Evolutionary conservation across 2,888 invertebrate species (phyloP).

Genomic region (Agriopis aurantiaria): DNA sequence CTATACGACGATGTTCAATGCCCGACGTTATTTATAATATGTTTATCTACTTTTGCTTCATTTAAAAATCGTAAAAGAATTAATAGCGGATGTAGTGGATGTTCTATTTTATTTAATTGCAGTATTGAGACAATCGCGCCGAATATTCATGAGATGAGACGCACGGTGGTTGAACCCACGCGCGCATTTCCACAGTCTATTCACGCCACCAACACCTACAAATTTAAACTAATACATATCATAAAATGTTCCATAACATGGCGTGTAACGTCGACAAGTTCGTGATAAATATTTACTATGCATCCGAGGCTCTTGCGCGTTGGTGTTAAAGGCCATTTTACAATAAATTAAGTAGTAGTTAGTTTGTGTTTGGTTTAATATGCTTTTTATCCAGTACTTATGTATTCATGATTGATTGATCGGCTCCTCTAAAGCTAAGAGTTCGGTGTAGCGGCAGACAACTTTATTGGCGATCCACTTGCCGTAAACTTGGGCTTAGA

Average conservation of each 20-base stretch:
- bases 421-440: constrained; percentile 51
- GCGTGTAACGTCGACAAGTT: constrained; percentile 25
- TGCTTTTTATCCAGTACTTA: constrained; percentile 39
- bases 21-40: constrained; percentile 19
- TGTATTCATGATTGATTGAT: constrained; percentile 59
- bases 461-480: constrained; percentile 66
- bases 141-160: constrained; percentile 63
- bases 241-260: constrained; percentile 37
- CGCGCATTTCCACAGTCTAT: constrained; percentile 36
- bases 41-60: constrained; percentile 43
- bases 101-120: constrained; percentile 67
- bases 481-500: constrained; percentile 61
- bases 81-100: constrained; percentile 68
- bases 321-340: constrained; percentile 28
- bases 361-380: constrained; percentile 31
- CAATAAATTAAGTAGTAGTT: constrained; percentile 22
- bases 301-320: constrained; percentile 12
- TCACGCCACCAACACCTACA: constrained; percentile 38
- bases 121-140: constrained; percentile 56
- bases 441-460: constrained; percentile 52
- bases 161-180: constrained; percentile 48
- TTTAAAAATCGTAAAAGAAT: constrained; percentile 66
- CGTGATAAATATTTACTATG: constrained; percentile 13
- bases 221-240: constrained; percentile 31
- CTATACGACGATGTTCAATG: constrained; percentile 39